phyloP scores from a whole-genome alignment of 2,888 invertebrate genomes.

The Thecocarcelia acutangulata region DNA sequence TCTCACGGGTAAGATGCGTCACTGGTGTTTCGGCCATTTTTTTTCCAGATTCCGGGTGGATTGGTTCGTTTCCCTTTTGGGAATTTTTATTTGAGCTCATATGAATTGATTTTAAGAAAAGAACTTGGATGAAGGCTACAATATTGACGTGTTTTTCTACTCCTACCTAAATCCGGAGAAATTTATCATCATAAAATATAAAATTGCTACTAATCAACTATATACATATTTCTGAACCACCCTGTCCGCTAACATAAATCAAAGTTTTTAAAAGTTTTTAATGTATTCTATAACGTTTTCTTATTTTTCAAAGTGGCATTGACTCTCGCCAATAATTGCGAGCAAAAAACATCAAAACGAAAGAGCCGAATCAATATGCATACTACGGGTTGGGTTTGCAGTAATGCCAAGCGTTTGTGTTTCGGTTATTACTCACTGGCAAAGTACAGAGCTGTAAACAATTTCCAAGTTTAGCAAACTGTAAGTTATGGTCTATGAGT shows the following conservation, averaged over 20 bases:
- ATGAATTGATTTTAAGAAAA: no score
- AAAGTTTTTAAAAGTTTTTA: neutral
- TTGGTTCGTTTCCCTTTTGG: no score
- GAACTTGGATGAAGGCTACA: no score
- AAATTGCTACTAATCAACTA: no score
- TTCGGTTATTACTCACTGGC: slow-evolving; percentile 1
- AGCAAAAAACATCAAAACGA: slow-evolving; percentile 14
- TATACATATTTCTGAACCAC: neutral
- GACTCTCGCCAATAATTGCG: slow-evolving; percentile 48
- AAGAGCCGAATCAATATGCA: slow-evolving; percentile 18
- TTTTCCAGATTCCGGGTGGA: no score
- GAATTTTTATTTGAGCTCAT: no score
- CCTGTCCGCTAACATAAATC: neutral
- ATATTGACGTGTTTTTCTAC: no score
- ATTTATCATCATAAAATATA: no score
- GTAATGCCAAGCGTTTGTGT: slow-evolving; percentile 25
- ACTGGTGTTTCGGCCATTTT: no score
- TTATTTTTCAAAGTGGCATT: slow-evolving; percentile 28
- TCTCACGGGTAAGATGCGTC: no score
- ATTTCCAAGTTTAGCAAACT: slow-evolving; percentile 52
- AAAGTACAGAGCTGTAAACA: slow-evolving; percentile 34
- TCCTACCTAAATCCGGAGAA: no score
- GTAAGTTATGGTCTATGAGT: slow-evolving; percentile 61
- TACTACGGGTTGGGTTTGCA: neutral
- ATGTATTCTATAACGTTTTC: neutral